Evolutionary conservation across 2,113 vertebrate genomes (phyloP).

Genomic region (Sander lucioperca): DNA sequence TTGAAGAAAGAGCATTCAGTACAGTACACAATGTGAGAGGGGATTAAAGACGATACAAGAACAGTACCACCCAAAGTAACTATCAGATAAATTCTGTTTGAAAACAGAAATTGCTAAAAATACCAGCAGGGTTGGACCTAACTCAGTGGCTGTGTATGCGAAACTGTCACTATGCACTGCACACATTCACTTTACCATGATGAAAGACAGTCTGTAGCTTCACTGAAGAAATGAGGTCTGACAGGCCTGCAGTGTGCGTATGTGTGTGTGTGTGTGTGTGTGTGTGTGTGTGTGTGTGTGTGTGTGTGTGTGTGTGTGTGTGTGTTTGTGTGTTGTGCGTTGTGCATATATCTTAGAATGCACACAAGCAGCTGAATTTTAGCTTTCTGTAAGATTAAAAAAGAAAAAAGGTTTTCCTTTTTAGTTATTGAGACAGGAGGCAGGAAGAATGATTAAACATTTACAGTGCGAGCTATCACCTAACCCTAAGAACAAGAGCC

Average conservation of each 20-base stretch:
- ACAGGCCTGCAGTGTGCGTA: conserved; percentile 25
- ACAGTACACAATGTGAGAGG: neutral
- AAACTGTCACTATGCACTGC: conserved; percentile 51
- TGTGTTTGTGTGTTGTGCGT: conserved; percentile 5
- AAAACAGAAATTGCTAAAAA: conserved; percentile 49
- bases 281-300: conserved; percentile 1
- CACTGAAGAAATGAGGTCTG: conserved; percentile 50
- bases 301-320: neutral
- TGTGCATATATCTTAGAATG: conserved; percentile 29
- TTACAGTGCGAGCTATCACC: conserved; percentile 57
- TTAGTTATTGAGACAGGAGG: conserved; percentile 39
- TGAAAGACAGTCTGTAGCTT: conserved; percentile 65
- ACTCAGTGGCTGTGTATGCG: conserved; percentile 32
- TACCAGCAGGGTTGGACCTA: conserved; percentile 46
- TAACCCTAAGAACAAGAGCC: conserved; percentile 45
- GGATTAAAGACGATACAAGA: conserved; percentile 48
- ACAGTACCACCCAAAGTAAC: conserved; percentile 44
- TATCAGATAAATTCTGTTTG: conserved; percentile 54
- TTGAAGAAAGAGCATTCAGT: conserved; percentile 32
- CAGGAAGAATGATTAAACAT: conserved; percentile 67
- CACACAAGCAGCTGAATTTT: conserved; percentile 6
- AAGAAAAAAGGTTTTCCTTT: conserved; percentile 30
- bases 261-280: conserved; percentile 8
- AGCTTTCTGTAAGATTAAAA: conserved; percentile 34
- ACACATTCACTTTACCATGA: conserved; percentile 55